Percentiles rank a stretch among this genome's conserved stretches.
Conservation (phyloP, 2,888 invertebrate genomes). For the Habrosyne pyritoides region DNA sequence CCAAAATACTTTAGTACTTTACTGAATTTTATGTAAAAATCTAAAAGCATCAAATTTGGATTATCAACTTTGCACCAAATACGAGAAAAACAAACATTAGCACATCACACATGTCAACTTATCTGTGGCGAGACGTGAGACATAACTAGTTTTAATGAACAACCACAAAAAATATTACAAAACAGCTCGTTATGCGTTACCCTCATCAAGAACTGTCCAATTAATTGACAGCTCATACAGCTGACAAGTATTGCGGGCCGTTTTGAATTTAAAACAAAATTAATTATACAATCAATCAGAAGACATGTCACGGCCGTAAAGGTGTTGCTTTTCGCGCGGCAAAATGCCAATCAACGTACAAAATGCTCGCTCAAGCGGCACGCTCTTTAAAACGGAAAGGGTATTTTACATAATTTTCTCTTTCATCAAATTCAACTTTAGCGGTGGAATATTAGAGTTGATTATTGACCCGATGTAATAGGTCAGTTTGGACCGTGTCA, state of each 20-base stretch:
- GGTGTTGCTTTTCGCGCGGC: conserved; percentile 80
- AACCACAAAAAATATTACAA: conserved; percentile 55
- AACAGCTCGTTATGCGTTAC: conserved; percentile 68
- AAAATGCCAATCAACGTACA: conserved; percentile 77
- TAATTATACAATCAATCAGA: conserved; percentile 82
- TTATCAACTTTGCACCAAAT: conserved; percentile 35
- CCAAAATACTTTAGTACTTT: too few relatives aligned
- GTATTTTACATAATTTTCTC: conserved; percentile 20
- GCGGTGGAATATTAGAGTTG: conserved; percentile 32
- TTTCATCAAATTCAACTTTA: conserved; percentile 42
- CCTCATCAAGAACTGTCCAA: conserved; percentile 77
- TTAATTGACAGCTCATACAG: conserved; percentile 78
- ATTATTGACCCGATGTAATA: conserved; percentile 19
- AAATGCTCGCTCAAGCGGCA: conserved; percentile 70
- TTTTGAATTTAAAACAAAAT: conserved; percentile 77
- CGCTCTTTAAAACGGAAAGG: conserved; percentile 33
- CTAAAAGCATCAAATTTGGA: too few relatives aligned
- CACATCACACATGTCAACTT: conserved; percentile 64
- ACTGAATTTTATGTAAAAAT: too few relatives aligned
- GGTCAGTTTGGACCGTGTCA: conserved; percentile 30
- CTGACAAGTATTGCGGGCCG: conserved; percentile 65
- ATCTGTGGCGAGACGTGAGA: conserved; percentile 36
- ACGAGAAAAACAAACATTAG: conserved; percentile 51
- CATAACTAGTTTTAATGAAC: conserved; percentile 65
- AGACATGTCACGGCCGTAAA: conserved; percentile 74